Evolutionary conservation across 1,140 invertebrate genomes (phyloP).

Genomic region (Vanessa tameamea): DNA sequence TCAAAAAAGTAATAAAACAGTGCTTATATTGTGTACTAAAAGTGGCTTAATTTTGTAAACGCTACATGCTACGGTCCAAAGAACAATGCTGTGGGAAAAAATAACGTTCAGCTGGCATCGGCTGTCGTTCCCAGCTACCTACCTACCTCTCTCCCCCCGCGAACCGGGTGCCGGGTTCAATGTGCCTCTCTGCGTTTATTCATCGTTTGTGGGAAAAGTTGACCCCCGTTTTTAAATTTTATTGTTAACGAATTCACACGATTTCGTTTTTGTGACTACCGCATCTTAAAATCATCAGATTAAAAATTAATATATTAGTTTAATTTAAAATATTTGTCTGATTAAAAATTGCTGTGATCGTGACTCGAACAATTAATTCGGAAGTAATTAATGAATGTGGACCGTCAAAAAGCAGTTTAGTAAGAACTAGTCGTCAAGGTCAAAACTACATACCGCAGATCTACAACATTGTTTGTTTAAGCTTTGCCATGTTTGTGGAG

Average conservation of each 20-base stretch:
- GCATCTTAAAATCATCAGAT: conserved; percentile 58
- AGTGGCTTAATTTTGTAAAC: conserved; percentile 56
- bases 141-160: conserved; percentile 73
- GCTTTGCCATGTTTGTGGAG: conserved; percentile 71
- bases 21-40: conserved; percentile 51
- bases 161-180: conserved; percentile 76
- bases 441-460: conserved; percentile 55
- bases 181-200: conserved; percentile 79
- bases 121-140: conserved; percentile 80
- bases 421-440: conserved; percentile 51
- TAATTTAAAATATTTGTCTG: background rate
- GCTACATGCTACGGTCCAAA: conserved; percentile 73
- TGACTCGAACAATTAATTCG: conserved; percentile 1
- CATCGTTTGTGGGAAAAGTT: conserved; percentile 80
- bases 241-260: conserved; percentile 80
- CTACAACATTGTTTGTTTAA: conserved; percentile 64
- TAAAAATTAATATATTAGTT: background rate
- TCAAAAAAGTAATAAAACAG: conserved; percentile 35
- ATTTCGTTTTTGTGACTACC: conserved; percentile 61
- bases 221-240: conserved; percentile 77
- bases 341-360: conserved; percentile 10
- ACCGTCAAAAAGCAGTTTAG: conserved; percentile 1
- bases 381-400: background rate
- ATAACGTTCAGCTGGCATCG: conserved; percentile 81
- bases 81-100: conserved; percentile 81